Base-by-base conservation (phyloP, 2,113 vertebrate species). In the Saguinus midas region DNA sequence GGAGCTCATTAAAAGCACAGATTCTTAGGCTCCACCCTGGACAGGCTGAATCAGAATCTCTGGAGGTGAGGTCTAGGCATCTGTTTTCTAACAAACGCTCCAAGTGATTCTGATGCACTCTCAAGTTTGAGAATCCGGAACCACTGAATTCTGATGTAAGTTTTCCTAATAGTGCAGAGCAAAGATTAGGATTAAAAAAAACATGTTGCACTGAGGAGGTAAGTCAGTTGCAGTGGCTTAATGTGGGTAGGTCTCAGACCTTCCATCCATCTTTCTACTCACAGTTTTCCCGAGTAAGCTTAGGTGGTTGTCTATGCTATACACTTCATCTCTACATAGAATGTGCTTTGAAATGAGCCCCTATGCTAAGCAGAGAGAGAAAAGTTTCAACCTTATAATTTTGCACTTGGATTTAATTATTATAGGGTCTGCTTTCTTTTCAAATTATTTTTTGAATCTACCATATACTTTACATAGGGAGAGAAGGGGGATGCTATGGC, bases 121-220 rank as follows among this genome's bases (percentile, higher is more conserved):
- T 66, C 8, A 64, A 72, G 4, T 85, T 81, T 32, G 4, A 29
- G 23, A 87, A 86, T 13, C 6, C 0, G 29, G 32, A 87, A 86
- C 17, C 16, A 29, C 10, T 80, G 17, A 50, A 76, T 40, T 94
- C 6, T 70, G 68, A 45, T 25, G 45, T 32, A 57, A 35, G 29
- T 72, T 52, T 72, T 87, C 48, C 32, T 91, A 68, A 87, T 29
- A 43, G 14, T 35, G 16, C 55, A 64, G 29, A 73, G 8, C 7
- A 52, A 81, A 86, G 6, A 64, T 25, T n/a, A 86, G 66, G 29
- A 86, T 73, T 66, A 8, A 27, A 87, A 81, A 83, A 87, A 89
- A 50, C 25, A 2, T 35, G 14, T 7, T n/a, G 20, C 4, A 37
- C 16, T 32, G n/a, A 2, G 61, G 25, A 48, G 25, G 10, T 73